Percentiles rank a stretch among this genome's conserved stretches.
phyloP scores from a whole-genome alignment of 2,888 invertebrate genomes.

The Chrysolina americana region DNA sequence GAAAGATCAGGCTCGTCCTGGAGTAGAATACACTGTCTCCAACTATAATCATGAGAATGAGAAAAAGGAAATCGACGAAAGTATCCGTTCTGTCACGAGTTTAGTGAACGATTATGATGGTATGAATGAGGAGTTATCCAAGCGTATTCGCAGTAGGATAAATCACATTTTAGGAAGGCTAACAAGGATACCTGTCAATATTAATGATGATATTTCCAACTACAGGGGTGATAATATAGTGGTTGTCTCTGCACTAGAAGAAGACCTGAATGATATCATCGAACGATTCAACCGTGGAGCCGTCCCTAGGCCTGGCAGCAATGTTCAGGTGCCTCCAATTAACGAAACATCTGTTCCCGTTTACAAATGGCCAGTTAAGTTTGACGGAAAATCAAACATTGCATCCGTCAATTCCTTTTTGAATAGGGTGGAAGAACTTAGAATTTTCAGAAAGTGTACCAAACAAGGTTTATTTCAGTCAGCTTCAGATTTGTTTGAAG shows the following conservation, averaged over 20 bases:
- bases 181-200: background rate
- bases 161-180: slow-evolving; percentile 4
- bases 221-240: slow-evolving; percentile 25
- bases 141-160: slow-evolving; percentile 19
- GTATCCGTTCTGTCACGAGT: slow-evolving; percentile 20
- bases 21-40: background rate
- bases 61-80: slow-evolving; percentile 26
- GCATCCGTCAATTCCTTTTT: slow-evolving; percentile 1
- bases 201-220: background rate
- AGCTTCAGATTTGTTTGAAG: slow-evolving; percentile 26
- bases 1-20: slow-evolving; percentile 21
- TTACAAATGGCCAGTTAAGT: slow-evolving; percentile 15
- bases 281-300: background rate
- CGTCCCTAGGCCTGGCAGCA: too few relatives aligned
- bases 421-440: background rate
- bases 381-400: background rate
- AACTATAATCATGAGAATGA: background rate
- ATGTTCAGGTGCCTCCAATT: background rate
- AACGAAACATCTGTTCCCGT: background rate
- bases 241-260: slow-evolving; percentile 13
- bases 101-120: slow-evolving; percentile 32
- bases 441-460: slow-evolving; percentile 15
- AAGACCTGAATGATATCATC: slow-evolving; percentile 19
- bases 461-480: background rate
- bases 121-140: slow-evolving; percentile 6